These are phyloP conservation scores for Tenthredo livida DNA, from an alignment of 2,888 invertebrate genomes.

Conservation along the genomic window DNA sequence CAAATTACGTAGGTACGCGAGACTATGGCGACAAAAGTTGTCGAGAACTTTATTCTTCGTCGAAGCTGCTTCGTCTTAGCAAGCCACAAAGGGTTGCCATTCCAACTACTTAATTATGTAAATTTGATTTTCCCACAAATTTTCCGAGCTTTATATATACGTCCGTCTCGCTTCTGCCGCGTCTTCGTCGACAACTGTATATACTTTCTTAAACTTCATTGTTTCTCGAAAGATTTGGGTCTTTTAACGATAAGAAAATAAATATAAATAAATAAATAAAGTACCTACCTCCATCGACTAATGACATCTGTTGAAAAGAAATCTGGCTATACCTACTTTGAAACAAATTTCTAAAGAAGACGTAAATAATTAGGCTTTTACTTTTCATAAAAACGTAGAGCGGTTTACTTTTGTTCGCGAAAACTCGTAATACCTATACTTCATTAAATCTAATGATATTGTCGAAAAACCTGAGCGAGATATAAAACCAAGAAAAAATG, in stretches of 20 bases:
- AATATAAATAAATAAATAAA: neutral
- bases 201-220: constrained; percentile 17
- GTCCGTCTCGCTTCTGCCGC: neutral
- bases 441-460: neutral
- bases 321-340: constrained; percentile 1
- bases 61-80: neutral
- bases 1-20: neutral
- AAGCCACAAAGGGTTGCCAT: constrained; percentile 19
- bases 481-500: neutral
- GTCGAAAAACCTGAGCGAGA: neutral
- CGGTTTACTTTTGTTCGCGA: neutral
- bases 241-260: neutral
- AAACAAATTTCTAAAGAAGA: neutral
- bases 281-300: neutral
- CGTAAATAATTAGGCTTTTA: neutral
- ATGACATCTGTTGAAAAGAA: neutral
- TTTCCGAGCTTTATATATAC: neutral
- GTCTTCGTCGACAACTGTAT: neutral
- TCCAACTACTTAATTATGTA: constrained; percentile 31
- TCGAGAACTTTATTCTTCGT: neutral
- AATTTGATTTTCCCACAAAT: constrained; percentile 22
- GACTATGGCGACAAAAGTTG: neutral
- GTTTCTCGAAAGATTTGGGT: constrained; percentile 1
- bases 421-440: neutral
- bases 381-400: neutral